Evolutionary conservation across 1,140 invertebrate species (phyloP).

Genomic region (Listronotus bonariensis): DNA sequence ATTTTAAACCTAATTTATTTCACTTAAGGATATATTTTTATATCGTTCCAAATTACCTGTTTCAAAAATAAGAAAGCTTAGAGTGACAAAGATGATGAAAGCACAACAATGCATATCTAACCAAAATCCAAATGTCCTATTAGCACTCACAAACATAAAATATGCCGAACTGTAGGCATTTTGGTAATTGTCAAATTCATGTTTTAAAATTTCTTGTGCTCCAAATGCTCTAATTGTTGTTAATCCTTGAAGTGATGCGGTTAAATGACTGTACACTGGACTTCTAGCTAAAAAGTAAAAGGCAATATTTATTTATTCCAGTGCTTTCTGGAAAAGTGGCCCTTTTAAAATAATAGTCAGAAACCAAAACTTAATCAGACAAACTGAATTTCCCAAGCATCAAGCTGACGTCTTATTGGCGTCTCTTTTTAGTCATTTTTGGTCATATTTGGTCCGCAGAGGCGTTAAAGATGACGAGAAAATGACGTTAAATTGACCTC

Average conservation of each 20-base stretch:
- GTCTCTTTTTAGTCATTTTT: too few species aligned
- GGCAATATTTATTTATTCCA: too few species aligned
- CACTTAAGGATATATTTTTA: neutral
- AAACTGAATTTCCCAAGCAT: too few species aligned
- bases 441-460: too few species aligned
- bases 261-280: slow-evolving; percentile 84
- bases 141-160: slow-evolving; percentile 72
- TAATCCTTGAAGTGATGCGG: slow-evolving; percentile 76
- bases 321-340: too few species aligned
- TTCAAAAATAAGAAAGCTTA: slow-evolving; percentile 60
- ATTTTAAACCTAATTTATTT: too few species aligned
- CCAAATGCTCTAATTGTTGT: slow-evolving; percentile 79
- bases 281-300: slow-evolving; percentile 63
- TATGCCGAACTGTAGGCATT: slow-evolving; percentile 66
- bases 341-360: too few species aligned
- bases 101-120: slow-evolving; percentile 73
- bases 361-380: too few species aligned
- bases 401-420: too few species aligned
- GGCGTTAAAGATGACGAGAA: too few species aligned
- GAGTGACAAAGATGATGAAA: slow-evolving; percentile 63
- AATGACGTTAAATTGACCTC: too few species aligned
- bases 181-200: slow-evolving; percentile 68
- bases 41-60: slow-evolving; percentile 47
- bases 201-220: slow-evolving; percentile 68
- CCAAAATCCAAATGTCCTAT: slow-evolving; percentile 63